Base-by-base conservation (phyloP, 2,797 vertebrate species). In the Myotis vivesi region DNA sequence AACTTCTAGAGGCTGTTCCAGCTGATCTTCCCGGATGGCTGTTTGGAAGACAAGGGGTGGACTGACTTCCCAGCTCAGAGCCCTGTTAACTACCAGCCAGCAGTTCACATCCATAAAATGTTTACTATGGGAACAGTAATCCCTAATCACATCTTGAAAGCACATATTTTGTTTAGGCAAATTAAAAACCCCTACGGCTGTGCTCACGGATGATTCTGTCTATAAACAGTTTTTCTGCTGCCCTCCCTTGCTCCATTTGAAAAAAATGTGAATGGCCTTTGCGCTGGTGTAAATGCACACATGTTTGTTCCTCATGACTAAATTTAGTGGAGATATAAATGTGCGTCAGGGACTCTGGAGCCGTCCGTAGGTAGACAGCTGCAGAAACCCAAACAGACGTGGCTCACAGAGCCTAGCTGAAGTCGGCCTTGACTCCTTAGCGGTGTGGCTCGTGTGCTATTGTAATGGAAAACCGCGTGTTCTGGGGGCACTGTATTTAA, bases 241-340 rank as follows among this genome's bases (percentile, higher is more conserved):
- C 55, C 62, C 59, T 51, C 36, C 46, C 71, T 16, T 0, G 19
- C 72, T 51, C 77, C 38, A 22, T 53, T 72, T 91, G 94, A 87
- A 91, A 92, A 92, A 83, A 84, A 30, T 68, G 20, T 25, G 46
- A 93, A 77, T 87, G 93, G 82, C 55, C 77, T 91, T 84, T 87
- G 77, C 55, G 12, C 64, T 72, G 5, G 68, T 75, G 53, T 84
- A 82, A 75, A 73, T 57, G 49, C 25, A 6, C 89, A 75, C 33
- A 5, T 93, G 89, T 90, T 55, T 93, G 33, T 44, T 83, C 89
- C 90, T 88, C 68, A 71, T 96, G 96, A 95, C 94, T 62, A 30
- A 30, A 30, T 87, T 79, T 9, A 46, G 81, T 22, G 30, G 73
- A 92, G 75, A 72, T 82, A 73, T 79, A 95, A 93, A 96, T 75